A percentile compares a stretch with the other conserved stretches of the same genome.
Conservation (phyloP, 2,113 vertebrate genomes). For the Gallinago undulata region DNA sequence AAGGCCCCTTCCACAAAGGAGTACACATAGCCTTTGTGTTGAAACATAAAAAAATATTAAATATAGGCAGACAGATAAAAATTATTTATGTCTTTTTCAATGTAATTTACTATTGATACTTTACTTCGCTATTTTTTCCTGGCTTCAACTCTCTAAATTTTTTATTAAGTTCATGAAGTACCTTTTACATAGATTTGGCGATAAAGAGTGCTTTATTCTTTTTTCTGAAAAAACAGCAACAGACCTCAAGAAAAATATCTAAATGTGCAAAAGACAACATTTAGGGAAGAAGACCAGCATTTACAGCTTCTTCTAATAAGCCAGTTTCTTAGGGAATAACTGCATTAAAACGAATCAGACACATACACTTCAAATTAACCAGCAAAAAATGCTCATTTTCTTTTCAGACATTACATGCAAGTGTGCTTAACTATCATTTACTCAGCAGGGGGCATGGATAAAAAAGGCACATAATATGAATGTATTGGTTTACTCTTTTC, state of each 20-base stretch:
- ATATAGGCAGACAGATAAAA: constrained; percentile 52
- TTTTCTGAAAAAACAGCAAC: constrained; percentile 35
- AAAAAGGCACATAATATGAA: background rate
- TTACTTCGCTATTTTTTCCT: constrained; percentile 37
- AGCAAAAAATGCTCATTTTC: constrained; percentile 33
- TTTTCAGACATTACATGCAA: background rate
- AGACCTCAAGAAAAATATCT: background rate
- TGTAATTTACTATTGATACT: constrained; percentile 49
- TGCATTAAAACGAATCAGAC: constrained; percentile 39
- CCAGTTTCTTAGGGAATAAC: constrained; percentile 12
- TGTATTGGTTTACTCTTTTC: background rate
- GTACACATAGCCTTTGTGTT: background rate
- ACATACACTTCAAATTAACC: constrained; percentile 58
- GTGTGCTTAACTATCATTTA: constrained; percentile 4
- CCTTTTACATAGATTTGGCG: constrained; percentile 3
- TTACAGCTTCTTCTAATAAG: constrained; percentile 31
- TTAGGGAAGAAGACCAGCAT: background rate
- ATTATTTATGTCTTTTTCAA: constrained; percentile 34
- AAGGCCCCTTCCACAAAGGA: background rate
- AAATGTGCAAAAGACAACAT: constrained; percentile 22
- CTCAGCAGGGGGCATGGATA: background rate
- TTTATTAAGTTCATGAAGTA: constrained; percentile 45
- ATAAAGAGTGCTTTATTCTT: constrained; percentile 54
- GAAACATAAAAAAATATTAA: constrained; percentile 54
- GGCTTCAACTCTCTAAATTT: constrained; percentile 22